Conservation (phyloP, 1,140 invertebrate species). For the Drosophila suzukii region DNA sequence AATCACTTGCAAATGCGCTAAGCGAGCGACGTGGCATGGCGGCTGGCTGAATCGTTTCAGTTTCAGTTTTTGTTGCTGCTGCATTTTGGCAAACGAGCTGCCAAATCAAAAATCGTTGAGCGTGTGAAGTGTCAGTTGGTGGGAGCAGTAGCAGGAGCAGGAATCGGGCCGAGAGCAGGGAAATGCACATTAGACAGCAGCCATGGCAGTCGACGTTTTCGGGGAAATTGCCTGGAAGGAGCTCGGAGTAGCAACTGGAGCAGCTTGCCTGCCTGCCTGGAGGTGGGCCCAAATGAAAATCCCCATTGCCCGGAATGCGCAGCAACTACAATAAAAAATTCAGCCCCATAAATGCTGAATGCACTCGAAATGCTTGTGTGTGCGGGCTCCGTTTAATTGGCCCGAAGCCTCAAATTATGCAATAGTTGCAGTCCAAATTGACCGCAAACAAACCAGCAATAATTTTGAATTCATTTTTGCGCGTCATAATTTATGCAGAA, state of each 20-base stretch:
- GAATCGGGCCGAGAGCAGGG: not conserved
- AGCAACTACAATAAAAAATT: slow-evolving; percentile 12
- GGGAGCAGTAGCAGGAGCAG: not conserved
- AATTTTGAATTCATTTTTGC: slow-evolving; percentile 59
- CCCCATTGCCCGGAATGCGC: not conserved
- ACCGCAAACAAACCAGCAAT: slow-evolving; percentile 63
- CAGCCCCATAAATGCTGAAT: slow-evolving; percentile 25
- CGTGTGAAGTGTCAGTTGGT: slow-evolving; percentile 62
- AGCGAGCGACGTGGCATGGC: slow-evolving; percentile 43
- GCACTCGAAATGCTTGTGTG: slow-evolving; percentile 12
- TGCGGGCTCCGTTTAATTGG: slow-evolving; percentile 26
- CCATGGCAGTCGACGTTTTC: slow-evolving; percentile 35
- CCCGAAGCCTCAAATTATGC: slow-evolving; percentile 41
- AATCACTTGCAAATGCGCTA: slow-evolving; percentile 55
- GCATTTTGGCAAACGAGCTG: slow-evolving; percentile 70
- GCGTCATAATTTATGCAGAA: slow-evolving; percentile 62
- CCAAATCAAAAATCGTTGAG: slow-evolving; percentile 72
- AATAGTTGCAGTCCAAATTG: slow-evolving; percentile 48
- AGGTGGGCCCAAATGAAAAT: slow-evolving; percentile 1
- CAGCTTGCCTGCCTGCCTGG: not conserved
- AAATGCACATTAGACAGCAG: slow-evolving; percentile 51
- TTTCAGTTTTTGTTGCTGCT: slow-evolving; percentile 9
- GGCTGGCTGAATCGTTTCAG: slow-evolving; percentile 26
- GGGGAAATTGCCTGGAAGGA: slow-evolving; percentile 43
- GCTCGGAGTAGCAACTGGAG: slow-evolving; percentile 5